Base-by-base conservation (phyloP, 2,797 vertebrate species). In the Cyclopterus lumpus region DNA sequence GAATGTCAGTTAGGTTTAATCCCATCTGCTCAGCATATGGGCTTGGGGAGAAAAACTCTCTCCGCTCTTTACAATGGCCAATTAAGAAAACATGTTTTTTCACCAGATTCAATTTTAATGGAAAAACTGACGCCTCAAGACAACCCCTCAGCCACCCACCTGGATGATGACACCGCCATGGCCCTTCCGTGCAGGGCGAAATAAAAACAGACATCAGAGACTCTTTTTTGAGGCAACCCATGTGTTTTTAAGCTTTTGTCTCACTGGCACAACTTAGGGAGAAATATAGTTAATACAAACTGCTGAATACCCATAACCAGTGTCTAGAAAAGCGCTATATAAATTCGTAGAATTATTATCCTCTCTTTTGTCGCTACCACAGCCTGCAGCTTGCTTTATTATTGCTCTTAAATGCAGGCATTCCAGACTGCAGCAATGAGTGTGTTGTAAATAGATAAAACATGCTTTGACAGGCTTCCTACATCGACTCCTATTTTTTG, bases 11-110 rank as follows among this genome's bases (percentile, higher is more conserved):
- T 67, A n/a, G 64, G 46, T 79, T 84, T 72, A 73, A 81, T 74
- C 80, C 80, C 93, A 92, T 93, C 91, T 93, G 93, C 70, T 76
- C 68, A 26, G 77, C 93, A 92, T 40, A 85, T 92, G 91, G 44
- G 32, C 42, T 77, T 28, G 30, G 75, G 44, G 62, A 57, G 49
- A 71, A 76, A 77, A 36, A 11, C 16, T 73, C 53, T 30, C 40
- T 8, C 18, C 55, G 20, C 59, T 77, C 62, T 89, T 83, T 75
- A 81, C 79, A 84, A 79, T 61, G 69, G 83, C 34, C 76, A 86
- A 92, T 92, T 93, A 87, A 75, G 60, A 80, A 82, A 80, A 86
- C 65, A 42, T 77, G 82, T 85, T 91, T 82, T 88, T 86, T 83
- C 60, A 91, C 81, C 85, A 90, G 83, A 92, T 73, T 63, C 82